Percentiles rank a stretch among this genome's conserved stretches.
Evolutionary conservation across 2,888 invertebrate species (phyloP).

Genomic region (Sphinx pinastri): DNA sequence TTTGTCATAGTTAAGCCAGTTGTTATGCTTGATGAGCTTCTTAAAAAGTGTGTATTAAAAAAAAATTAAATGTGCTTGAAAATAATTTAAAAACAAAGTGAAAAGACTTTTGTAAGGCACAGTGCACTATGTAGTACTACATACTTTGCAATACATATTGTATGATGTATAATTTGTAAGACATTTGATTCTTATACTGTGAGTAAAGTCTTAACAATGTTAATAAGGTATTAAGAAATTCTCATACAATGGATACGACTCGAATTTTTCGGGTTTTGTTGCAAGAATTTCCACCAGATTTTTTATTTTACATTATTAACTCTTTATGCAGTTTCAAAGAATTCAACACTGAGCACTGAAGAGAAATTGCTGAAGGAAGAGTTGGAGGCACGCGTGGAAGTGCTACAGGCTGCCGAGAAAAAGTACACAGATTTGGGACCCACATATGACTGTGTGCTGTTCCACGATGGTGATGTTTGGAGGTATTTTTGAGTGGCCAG

Average conservation of each 20-base stretch:
- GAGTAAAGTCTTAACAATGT: too few relatives aligned
- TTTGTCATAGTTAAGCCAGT: not conserved
- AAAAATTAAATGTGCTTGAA: not conserved
- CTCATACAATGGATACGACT: too few relatives aligned
- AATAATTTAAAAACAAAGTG: not conserved
- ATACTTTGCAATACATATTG: too few relatives aligned
- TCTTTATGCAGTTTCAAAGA: conserved; percentile 62
- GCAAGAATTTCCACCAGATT: too few relatives aligned
- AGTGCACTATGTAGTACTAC: too few relatives aligned
- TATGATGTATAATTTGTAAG: too few relatives aligned
- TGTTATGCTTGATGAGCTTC: too few relatives aligned
- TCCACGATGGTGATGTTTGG: conserved; percentile 96
- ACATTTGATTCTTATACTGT: too few relatives aligned
- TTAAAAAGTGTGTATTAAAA: too few relatives aligned
- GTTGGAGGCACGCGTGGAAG: conserved; percentile 92
- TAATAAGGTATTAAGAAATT: too few relatives aligned
- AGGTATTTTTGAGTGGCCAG: conserved; percentile 76
- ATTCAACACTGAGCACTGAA: conserved; percentile 80
- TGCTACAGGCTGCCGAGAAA: conserved; percentile 92
- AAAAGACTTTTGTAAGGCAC: too few relatives aligned
- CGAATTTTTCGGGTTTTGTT: too few relatives aligned
- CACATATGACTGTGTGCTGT: conserved; percentile 96
- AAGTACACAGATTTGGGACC: conserved; percentile 94
- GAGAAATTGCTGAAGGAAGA: conserved; percentile 96
- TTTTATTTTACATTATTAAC: not conserved